phyloP scores from a whole-genome alignment of 2,797 vertebrate genomes.

The Apodemus agrarius region DNA sequence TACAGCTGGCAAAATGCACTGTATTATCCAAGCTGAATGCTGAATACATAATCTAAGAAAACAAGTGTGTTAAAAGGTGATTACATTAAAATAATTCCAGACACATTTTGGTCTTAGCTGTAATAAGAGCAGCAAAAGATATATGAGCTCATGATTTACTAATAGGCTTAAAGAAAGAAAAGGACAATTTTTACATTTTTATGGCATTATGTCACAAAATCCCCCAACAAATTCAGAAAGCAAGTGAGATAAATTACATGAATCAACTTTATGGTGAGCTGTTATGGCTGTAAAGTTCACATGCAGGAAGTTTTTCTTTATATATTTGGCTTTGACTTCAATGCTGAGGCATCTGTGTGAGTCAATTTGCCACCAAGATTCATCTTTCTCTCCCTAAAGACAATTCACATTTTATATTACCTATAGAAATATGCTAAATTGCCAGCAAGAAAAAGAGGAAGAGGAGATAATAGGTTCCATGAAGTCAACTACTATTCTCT shows the following conservation, averaged over 20 bases:
- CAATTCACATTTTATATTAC: background rate
- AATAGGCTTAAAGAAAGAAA: background rate
- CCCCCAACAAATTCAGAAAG: background rate
- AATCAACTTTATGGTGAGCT: background rate
- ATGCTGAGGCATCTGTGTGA: background rate
- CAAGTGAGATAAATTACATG: background rate
- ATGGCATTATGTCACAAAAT: background rate
- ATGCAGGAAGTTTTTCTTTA: background rate
- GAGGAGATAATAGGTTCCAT: background rate
- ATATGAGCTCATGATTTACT: background rate
- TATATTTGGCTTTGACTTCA: background rate
- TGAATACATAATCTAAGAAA: background rate
- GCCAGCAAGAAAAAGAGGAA: background rate
- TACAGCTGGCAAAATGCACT: background rate
- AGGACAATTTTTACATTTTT: slow-evolving; percentile 7
- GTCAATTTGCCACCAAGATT: background rate
- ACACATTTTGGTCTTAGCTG: background rate
- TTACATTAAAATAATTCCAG: slow-evolving; percentile 18
- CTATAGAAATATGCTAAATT: background rate
- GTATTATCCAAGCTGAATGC: background rate
- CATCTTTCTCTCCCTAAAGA: background rate
- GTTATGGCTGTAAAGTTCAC: background rate
- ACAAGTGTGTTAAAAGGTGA: background rate
- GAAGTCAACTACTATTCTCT: background rate
- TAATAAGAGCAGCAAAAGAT: background rate